Conservation (phyloP, 1,140 invertebrate genomes). For the Hyles euphorbiae region DNA sequence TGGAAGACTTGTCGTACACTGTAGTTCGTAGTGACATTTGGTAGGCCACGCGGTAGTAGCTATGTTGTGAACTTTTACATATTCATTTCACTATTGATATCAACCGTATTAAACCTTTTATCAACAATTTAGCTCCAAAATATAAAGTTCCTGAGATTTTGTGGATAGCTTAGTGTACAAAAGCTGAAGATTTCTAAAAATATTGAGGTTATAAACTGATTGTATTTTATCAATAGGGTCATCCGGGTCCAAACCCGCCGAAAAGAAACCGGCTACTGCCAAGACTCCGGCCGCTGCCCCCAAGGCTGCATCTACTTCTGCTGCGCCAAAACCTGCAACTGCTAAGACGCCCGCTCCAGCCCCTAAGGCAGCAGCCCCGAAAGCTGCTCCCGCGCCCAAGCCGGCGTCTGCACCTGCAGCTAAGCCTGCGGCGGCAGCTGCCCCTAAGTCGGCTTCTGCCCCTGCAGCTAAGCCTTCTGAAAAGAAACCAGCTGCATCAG, state of each 20-base stretch:
- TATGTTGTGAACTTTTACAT: slow-evolving; percentile 7
- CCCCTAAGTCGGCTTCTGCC: slow-evolving; percentile 71
- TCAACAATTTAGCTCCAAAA: not conserved
- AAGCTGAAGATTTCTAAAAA: too few relatives aligned
- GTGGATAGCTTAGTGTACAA: not conserved
- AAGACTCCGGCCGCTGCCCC: slow-evolving; percentile 70
- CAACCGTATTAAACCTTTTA: slow-evolving; percentile 1
- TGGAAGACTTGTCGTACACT: too few relatives aligned
- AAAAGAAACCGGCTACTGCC: slow-evolving; percentile 80
- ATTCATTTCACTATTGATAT: not conserved
- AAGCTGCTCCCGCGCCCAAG: slow-evolving; percentile 21
- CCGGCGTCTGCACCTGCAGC: slow-evolving; percentile 26
- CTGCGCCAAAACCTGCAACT: slow-evolving; percentile 74
- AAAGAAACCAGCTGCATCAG: slow-evolving; percentile 65
- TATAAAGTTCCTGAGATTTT: slow-evolving; percentile 8
- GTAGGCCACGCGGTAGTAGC: slow-evolving; percentile 49
- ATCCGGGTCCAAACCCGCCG: slow-evolving; percentile 73
- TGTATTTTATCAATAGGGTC: slow-evolving; percentile 33
- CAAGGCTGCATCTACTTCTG: slow-evolving; percentile 36
- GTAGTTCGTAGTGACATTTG: slow-evolving; percentile 19
- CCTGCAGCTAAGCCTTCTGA: slow-evolving; percentile 69
- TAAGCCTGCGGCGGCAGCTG: slow-evolving; percentile 58
- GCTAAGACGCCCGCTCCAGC: slow-evolving; percentile 72
- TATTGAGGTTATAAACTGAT: slow-evolving; percentile 2
- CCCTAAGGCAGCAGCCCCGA: slow-evolving; percentile 50